These are phyloP conservation scores for Mamestra brassicae DNA, from an alignment of 2,888 invertebrate genomes.

Conservation along the genomic window DNA sequence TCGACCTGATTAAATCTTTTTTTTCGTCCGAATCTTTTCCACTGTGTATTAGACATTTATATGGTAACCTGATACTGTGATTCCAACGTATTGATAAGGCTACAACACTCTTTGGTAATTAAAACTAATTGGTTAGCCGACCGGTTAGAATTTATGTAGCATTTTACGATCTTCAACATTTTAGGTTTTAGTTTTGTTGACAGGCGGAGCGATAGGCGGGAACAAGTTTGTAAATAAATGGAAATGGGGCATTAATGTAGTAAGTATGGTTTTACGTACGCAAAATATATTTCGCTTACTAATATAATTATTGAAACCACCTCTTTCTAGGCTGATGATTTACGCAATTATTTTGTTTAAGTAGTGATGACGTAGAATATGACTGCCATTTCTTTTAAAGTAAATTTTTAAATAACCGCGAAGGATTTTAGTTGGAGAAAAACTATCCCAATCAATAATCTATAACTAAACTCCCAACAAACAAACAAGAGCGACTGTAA, in stretches of 20 bases:
- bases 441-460: no score
- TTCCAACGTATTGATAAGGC: constrained; percentile 63
- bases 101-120: constrained; percentile 73
- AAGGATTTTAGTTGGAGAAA: no score
- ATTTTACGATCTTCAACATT: constrained; percentile 65
- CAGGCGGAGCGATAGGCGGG: constrained; percentile 21
- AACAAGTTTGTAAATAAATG: not conserved
- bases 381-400: no score
- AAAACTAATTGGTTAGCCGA: constrained; percentile 79
- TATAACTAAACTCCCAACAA: no score
- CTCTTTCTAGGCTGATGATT: no score
- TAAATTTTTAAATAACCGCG: no score
- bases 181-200: constrained; percentile 24
- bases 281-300: no score
- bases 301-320: no score
- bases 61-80: constrained; percentile 69
- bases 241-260: not conserved
- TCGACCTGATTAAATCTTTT: constrained; percentile 40
- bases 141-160: constrained; percentile 71
- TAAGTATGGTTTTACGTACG: no score
- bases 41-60: constrained; percentile 39
- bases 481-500: not conserved
- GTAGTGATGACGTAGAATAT: no score
- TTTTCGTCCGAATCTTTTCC: constrained; percentile 24
- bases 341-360: no score